A percentile compares a stretch with the other conserved stretches of the same genome.
Conservation (phyloP, 2,888 invertebrate genomes). For the Thereva nobilitata region DNA sequence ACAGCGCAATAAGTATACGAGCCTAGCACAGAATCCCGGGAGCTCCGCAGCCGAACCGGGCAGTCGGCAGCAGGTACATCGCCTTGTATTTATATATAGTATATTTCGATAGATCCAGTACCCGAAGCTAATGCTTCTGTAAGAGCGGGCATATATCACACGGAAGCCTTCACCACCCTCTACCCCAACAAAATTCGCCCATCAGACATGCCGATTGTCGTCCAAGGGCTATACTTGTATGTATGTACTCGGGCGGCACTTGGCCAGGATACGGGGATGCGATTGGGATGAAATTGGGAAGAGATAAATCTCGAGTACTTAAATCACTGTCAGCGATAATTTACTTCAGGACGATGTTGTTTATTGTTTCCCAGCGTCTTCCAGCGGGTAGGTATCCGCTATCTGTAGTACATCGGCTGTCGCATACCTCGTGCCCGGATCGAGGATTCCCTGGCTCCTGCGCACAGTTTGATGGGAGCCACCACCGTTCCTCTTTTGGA, state of each 20-base stretch:
- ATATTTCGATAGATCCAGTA: no score
- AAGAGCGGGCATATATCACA: no score
- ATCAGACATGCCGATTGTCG: no score
- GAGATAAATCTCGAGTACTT: conserved; percentile 41
- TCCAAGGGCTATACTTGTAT: conserved; percentile 27
- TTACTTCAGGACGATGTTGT: conserved; percentile 37
- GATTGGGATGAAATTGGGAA: conserved; percentile 37
- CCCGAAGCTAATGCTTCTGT: no score
- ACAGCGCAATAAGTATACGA: no score
- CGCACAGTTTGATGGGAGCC: not conserved
- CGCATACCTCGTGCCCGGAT: not conserved
- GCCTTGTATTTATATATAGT: no score
- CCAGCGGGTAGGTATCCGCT: not conserved
- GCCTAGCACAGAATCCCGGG: no score
- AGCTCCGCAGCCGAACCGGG: no score
- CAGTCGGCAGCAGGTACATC: no score
- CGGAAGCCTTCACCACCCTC: no score
- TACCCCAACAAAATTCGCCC: no score
- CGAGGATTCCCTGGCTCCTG: conserved; percentile 6
- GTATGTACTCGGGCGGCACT: conserved; percentile 14
- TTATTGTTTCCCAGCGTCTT: conserved; percentile 36
- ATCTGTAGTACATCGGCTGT: no score
- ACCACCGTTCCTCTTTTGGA: not conserved
- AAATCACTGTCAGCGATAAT: conserved; percentile 42
- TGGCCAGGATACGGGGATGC: conserved; percentile 12